Evolutionary conservation across 2,888 invertebrate species (phyloP).

Genomic region (Geophilus truncorum): DNA sequence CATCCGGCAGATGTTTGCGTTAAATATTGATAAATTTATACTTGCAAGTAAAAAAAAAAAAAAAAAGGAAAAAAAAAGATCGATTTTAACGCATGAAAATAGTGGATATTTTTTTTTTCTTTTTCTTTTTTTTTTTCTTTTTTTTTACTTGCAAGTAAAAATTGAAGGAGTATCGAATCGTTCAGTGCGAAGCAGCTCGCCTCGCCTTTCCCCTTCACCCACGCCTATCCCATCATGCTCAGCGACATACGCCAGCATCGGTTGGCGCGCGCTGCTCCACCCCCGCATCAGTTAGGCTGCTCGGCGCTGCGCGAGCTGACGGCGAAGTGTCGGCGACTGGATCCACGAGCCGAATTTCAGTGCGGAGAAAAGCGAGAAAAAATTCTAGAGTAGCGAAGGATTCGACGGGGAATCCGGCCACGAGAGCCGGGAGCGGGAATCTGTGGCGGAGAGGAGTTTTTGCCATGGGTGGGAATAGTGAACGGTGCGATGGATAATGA

Average conservation of each 20-base stretch:
- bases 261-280: background rate
- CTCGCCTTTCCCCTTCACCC: background rate
- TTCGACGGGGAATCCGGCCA: too few relatives aligned
- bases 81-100: background rate
- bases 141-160: background rate
- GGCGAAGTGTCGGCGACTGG: background rate
- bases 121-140: too few relatives aligned
- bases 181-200: background rate
- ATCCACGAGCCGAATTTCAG: background rate
- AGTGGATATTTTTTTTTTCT: background rate
- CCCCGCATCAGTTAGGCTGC: conserved; percentile 20
- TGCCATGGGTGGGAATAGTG: background rate
- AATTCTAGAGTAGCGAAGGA: too few relatives aligned
- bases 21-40: too few relatives aligned
- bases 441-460: background rate
- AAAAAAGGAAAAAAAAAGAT: too few relatives aligned
- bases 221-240: conserved; percentile 11
- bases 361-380: too few relatives aligned
- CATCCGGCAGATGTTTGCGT: too few relatives aligned
- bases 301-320: background rate
- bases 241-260: background rate
- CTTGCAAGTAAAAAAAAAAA: too few relatives aligned
- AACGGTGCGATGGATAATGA: background rate
- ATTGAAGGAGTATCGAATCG: background rate
- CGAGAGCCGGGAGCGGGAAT: too few relatives aligned